phyloP scores from a whole-genome alignment of 1,140 invertebrate species.

The Pristionchus pacificus region DNA sequence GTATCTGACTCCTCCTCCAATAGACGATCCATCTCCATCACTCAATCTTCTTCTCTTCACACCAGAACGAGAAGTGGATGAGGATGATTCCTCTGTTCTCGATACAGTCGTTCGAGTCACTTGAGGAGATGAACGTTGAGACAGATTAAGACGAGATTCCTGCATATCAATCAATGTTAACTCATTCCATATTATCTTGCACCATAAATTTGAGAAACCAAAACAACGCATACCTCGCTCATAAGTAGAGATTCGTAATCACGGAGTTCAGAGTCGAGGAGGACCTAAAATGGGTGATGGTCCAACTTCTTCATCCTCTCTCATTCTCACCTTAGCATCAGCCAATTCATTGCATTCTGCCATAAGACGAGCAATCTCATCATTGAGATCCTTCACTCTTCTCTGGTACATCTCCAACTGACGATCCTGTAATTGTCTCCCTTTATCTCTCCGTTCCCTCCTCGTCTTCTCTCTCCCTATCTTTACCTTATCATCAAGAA shows the following conservation, averaged over 20 bases:
- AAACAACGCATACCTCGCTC: not conserved
- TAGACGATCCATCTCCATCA: not conserved
- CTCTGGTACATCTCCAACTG: not conserved
- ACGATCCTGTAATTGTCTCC: constrained; percentile 17
- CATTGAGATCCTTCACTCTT: not conserved
- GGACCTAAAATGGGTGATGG: too few relatives aligned
- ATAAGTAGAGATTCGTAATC: not conserved
- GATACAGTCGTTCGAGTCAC: not conserved
- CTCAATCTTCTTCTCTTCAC: not conserved
- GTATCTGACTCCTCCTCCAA: too few relatives aligned
- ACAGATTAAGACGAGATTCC: not conserved
- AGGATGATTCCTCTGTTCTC: not conserved
- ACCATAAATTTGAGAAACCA: too few relatives aligned
- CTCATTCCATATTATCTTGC: not conserved
- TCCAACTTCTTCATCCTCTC: too few relatives aligned
- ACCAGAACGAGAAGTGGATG: not conserved
- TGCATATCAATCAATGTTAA: not conserved
- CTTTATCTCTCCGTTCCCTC: too few relatives aligned
- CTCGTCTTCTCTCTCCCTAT: too few relatives aligned
- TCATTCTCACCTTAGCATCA: not conserved
- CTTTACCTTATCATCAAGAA: not conserved
- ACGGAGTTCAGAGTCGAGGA: not conserved
- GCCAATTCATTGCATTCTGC: not conserved
- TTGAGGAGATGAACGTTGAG: not conserved
- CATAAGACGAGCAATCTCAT: not conserved